Evolutionary conservation across 2,888 invertebrate species (phyloP), one percentile per base, ranked within the genome.

Genomic region (Agrochola circellaris): DNA sequence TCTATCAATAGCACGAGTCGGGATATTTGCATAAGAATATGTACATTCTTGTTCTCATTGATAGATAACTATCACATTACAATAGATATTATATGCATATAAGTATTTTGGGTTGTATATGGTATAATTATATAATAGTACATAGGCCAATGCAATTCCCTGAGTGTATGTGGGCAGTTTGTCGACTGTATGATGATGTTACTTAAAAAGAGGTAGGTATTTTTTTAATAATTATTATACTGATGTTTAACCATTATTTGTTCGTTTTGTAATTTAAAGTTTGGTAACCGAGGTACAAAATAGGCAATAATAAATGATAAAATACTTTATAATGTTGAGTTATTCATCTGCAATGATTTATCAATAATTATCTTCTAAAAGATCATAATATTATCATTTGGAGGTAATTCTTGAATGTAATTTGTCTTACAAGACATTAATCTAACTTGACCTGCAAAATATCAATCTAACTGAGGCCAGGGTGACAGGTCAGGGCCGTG

Each of bases 401-500:
- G 26, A 20, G 1, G 1, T 38, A 23, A 17, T 20, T 38, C 7
- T 5, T 30, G 26, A 13, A 3, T 42, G 48, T 48, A 42, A 81
- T 45, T 30, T 45, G 34, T 38, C 15, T 23, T 75, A 62, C 2
- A 76, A 30, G 38, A 62, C 8, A 26, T 54, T 34, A 67, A 67
- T 69, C n/a, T 71, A 54, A 65, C 30, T 81, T 71, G 66, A 70
- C 61, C 70, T 51, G 26, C 56, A 65, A 38, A 72, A 60, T 78
- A 70, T 75, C 30, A 70, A 70, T 78, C 5, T 81, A n/a, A 20
- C 45, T 8, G 13, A 54, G 65, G n/a, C 26, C n/a, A 62, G 58
- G n/a, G 48, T 54, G 82, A 70, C 51, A 66, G 56, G 64, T 78
- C 78, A 78, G 70, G 72, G 71, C 58, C 69, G 60, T 26, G 7